Evolutionary conservation across 2,888 invertebrate species (phyloP), one percentile per base, ranked within the genome.

Genomic region (Drosophila prostipennis): DNA sequence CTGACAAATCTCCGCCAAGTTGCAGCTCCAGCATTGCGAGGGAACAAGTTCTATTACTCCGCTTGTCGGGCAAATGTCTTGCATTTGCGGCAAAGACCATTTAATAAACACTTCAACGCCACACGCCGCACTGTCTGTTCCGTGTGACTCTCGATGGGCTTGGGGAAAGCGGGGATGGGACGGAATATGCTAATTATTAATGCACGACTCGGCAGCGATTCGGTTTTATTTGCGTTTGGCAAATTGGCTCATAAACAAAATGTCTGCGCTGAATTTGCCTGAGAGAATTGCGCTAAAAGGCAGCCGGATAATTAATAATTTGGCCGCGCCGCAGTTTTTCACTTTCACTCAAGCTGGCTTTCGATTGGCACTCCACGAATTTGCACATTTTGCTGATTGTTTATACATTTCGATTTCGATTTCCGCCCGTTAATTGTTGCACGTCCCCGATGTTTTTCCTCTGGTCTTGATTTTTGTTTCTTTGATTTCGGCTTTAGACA

Each of bases 41-140:
- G 60, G 67, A 26, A 13, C 10, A 48, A 34, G 13, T 13, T 7
- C 16, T 19, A 48, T 48, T 34, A 34, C 48, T 34, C 16, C 34
- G 48, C 48, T 34, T 34, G 48, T 48, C 65, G 45, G 56, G 36
- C 42, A 73, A 64, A 70, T 68, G 48, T 65, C 63, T 67, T 69
- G 67, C 87, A 80, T 83, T 86, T 76, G 81, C 64, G 67, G 72
- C 79, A 32, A 43, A 56, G 72, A 67, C 72, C 72, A 77, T 87
- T 84, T 74, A 84, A 84, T 82, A 82, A 83, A 87, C 82, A 83
- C 87, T 83, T 87, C 82, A 84, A 74, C 65, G 75, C 75, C 71
- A 76, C 84, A 68, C 77, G 70, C 65, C 53, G 53, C 65, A 43
- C 49, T 58, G 69, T 52, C 72, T 58, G 63, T 56, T 71, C 26